phyloP scores from a whole-genome alignment of 92 coral and sea anemone genomes.

The Metridium senile region DNA sequence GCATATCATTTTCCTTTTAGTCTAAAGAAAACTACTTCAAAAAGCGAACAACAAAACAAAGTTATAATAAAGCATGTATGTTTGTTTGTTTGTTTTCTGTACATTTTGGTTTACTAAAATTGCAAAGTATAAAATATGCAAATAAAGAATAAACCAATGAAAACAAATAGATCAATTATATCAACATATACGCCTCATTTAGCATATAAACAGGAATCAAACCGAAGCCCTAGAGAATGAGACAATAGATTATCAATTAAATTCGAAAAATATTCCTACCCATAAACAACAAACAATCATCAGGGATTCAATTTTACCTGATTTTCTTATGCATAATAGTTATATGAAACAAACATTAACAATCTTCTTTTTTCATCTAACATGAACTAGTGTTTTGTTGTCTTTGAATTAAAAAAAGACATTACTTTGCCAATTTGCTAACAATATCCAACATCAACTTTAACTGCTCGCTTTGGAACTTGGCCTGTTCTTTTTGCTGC shows the following conservation, averaged over 20 bases:
- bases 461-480: neutral
- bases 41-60: too few relatives aligned
- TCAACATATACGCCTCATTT: neutral
- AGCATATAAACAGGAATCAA: neutral
- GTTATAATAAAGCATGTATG: too few relatives aligned
- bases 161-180: too few relatives aligned
- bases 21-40: too few relatives aligned
- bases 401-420: neutral
- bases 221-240: neutral
- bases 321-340: too few relatives aligned
- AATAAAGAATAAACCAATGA: too few relatives aligned
- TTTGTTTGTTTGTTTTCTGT: too few relatives aligned
- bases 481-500: neutral
- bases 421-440: neutral
- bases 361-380: neutral
- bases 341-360: neutral
- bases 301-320: too few relatives aligned
- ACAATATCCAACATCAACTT: neutral
- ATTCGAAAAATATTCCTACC: neutral
- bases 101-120: too few relatives aligned
- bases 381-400: too few relatives aligned
- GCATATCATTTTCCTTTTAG: too few relatives aligned
- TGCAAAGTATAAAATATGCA: too few relatives aligned
- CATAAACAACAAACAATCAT: neutral
- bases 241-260: neutral